Conservation (phyloP, 2,888 invertebrate genomes). For the Pachymerium ferrugineum region DNA sequence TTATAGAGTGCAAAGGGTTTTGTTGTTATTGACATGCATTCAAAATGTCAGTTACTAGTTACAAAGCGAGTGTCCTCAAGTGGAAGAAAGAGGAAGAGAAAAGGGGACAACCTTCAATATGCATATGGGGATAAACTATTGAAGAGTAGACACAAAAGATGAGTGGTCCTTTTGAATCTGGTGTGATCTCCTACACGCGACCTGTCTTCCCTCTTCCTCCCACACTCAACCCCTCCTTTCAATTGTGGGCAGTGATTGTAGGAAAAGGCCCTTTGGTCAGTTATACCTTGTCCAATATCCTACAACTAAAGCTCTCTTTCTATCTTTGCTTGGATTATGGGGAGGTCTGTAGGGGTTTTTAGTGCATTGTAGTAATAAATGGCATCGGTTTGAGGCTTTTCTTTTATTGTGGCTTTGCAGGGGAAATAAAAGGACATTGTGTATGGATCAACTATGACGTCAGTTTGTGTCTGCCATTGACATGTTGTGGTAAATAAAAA, state of each 20-base stretch:
- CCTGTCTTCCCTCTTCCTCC: background rate
- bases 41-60: background rate
- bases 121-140: background rate
- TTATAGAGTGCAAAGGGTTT: background rate
- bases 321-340: background rate
- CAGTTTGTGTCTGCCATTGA: background rate
- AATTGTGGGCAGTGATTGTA: background rate
- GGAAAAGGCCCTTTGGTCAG: background rate
- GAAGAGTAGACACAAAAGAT: background rate
- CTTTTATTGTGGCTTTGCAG: conserved; percentile 10
- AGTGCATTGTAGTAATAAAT: conserved; percentile 12
- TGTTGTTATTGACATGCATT: background rate
- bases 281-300: conserved; percentile 5
- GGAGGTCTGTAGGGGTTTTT: background rate
- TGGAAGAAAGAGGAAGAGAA: background rate
- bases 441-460: conserved; percentile 2
- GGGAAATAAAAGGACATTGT: conserved; percentile 1
- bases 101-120: background rate
- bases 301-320: background rate
- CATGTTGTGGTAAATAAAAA: background rate
- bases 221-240: background rate
- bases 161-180: background rate
- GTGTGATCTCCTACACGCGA: background rate
- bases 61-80: background rate
- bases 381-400: conserved; percentile 8